A percentile compares a stretch with the other conserved stretches of the same genome.
Conservation (phyloP, 1,140 invertebrate species). For the Drosophila nigrodunni region DNA sequence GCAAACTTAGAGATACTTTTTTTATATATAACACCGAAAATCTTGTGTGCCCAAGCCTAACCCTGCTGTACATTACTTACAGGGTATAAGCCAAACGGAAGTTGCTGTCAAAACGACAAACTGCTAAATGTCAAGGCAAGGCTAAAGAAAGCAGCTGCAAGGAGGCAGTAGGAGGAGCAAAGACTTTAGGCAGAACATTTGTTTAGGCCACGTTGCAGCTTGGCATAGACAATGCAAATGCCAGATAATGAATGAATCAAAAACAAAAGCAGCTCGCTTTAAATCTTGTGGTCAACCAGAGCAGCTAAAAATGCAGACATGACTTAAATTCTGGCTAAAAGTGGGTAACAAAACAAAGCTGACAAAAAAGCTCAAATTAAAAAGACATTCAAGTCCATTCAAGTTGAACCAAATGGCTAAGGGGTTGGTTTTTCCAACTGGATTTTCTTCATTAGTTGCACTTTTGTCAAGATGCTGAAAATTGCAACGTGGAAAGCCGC, state of each 20-base stretch:
- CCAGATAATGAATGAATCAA: constrained; percentile 32
- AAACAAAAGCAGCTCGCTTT: constrained; percentile 11
- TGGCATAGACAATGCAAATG: constrained; percentile 16
- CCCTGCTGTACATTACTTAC: background rate
- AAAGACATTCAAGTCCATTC: background rate
- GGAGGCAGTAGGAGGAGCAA: background rate
- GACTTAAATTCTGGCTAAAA: background rate
- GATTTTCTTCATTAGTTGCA: constrained; percentile 21
- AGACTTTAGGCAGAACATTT: constrained; percentile 21
- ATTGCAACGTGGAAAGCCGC: constrained; percentile 3
- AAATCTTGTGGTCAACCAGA: background rate
- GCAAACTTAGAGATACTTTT: too few species aligned
- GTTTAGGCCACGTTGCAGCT: constrained; percentile 27
- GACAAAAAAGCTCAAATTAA: background rate
- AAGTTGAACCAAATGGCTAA: background rate
- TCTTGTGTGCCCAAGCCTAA: too few species aligned
- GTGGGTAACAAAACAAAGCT: too few species aligned
- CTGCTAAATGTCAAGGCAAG: background rate
- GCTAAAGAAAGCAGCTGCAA: background rate
- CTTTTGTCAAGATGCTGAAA: background rate
- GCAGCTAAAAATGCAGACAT: background rate
- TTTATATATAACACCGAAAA: too few species aligned
- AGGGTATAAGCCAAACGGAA: constrained; percentile 47
- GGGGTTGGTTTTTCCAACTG: background rate
- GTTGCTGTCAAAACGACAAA: constrained; percentile 64